Conservation (phyloP, 1,140 invertebrate species). For the Apis laboriosa region DNA sequence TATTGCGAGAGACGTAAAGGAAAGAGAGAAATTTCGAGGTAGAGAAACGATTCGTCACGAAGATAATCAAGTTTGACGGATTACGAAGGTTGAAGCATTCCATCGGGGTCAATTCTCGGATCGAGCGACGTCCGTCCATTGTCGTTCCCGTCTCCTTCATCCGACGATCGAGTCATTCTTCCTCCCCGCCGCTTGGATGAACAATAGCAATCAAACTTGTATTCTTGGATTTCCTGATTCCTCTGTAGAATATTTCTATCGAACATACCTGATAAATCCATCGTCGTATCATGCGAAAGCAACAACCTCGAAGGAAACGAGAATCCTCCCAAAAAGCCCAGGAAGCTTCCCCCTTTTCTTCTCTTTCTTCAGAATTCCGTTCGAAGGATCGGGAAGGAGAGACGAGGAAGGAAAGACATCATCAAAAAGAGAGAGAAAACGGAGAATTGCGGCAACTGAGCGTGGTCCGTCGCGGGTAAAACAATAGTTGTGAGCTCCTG, state of each 20-base stretch:
- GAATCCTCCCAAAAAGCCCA: too few species aligned
- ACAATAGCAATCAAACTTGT: conserved; percentile 32
- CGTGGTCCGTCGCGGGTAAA: conserved; percentile 55
- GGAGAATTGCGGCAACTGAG: conserved; percentile 46
- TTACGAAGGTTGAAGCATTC: conserved; percentile 27
- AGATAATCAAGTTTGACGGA: conserved; percentile 30
- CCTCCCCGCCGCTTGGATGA: background rate
- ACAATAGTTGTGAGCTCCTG: conserved; percentile 66
- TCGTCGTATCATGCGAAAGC: too few species aligned
- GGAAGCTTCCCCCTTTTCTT: too few species aligned
- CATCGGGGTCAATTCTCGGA: background rate
- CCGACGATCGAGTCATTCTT: conserved; percentile 37
- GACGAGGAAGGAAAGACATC: background rate
- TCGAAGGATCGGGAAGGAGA: too few species aligned
- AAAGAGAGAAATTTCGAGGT: background rate
- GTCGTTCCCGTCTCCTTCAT: conserved; percentile 42
- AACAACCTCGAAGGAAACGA: too few species aligned
- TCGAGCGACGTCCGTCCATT: conserved; percentile 40
- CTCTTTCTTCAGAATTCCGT: too few species aligned
- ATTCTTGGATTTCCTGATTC: background rate
- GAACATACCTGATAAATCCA: too few species aligned
- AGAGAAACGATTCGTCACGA: background rate
- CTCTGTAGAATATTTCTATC: background rate
- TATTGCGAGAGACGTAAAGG: too few species aligned
- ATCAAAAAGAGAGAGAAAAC: background rate